Evolutionary conservation across 35 echinoderm and acorn worm species (phyloP).

Genomic region (Chiridota heheva): DNA sequence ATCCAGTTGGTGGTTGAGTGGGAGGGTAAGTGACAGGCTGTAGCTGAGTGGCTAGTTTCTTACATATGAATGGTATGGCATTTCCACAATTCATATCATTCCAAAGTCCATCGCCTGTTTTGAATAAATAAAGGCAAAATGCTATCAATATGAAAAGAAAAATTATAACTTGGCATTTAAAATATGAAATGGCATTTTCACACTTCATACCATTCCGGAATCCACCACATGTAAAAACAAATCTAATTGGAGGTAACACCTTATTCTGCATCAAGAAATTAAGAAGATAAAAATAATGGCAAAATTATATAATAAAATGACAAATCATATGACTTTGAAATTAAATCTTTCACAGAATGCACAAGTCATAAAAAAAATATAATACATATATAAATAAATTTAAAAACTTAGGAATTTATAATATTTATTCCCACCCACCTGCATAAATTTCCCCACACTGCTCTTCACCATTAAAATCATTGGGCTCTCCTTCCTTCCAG

Average conservation of each 20-base stretch:
- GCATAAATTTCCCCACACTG: slow-evolving; percentile 68
- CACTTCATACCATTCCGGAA: background rate
- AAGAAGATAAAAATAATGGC: no score
- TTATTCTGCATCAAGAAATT: no score
- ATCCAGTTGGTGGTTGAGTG: slow-evolving; percentile 54
- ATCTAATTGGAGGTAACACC: no score
- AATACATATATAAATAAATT: no score
- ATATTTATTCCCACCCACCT: no score
- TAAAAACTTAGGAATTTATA: no score
- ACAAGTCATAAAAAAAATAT: no score
- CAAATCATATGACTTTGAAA: background rate
- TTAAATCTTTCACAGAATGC: background rate
- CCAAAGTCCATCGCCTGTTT: slow-evolving; percentile 48
- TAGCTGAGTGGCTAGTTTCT: slow-evolving; percentile 36
- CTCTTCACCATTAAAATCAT: slow-evolving; percentile 82
- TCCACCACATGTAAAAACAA: background rate
- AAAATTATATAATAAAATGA: background rate
- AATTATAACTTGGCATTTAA: background rate
- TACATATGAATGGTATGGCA: slow-evolving; percentile 52
- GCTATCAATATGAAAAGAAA: background rate
- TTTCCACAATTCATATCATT: slow-evolving; percentile 71
- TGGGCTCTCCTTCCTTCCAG: slow-evolving; percentile 64
- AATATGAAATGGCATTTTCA: background rate
- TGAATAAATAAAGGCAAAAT: background rate
- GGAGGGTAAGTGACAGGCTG: slow-evolving; percentile 42